Conservation (phyloP, 1,140 invertebrate genomes). For the Akabosia matsudoensis region DNA sequence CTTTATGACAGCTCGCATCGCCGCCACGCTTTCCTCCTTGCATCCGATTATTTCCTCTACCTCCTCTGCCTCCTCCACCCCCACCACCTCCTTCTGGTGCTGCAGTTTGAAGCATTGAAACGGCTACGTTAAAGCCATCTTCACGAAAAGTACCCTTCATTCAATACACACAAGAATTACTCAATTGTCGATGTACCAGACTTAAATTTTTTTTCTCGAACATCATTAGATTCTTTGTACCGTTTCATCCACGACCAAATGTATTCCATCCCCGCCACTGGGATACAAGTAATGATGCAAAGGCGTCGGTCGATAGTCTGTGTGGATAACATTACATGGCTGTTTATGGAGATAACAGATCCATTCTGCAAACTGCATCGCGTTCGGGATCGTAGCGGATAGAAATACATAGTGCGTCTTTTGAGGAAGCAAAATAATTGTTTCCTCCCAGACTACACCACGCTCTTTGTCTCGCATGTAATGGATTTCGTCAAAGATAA, state of each 20-base stretch:
- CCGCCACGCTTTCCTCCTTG: conserved; percentile 51
- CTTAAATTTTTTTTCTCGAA: not conserved
- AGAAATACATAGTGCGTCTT: conserved; percentile 99
- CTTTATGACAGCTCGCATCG: conserved; percentile 88
- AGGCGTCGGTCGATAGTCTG: conserved; percentile 94
- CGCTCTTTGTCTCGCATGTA: conserved; percentile 99
- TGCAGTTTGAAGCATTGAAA: conserved; percentile 74
- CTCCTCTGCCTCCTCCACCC: conserved; percentile 63
- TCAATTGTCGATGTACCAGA: too few relatives aligned
- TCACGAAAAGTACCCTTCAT: conserved; percentile 83
- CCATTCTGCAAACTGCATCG: conserved; percentile 97
- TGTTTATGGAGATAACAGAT: conserved; percentile 93
- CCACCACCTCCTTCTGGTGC: conserved; percentile 66
- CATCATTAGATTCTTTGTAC: conserved; percentile 54
- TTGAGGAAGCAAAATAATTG: conserved; percentile 93
- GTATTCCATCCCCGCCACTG: conserved; percentile 87
- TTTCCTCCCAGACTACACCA: conserved; percentile 99
- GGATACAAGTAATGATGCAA: conserved; percentile 98
- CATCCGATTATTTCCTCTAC: conserved; percentile 54
- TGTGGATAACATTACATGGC: conserved; percentile 98
- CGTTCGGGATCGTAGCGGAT: conserved; percentile 99
- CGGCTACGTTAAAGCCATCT: conserved; percentile 95
- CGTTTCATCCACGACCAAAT: conserved; percentile 91
- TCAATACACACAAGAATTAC: not conserved
- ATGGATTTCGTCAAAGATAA: conserved; percentile 99